Base-by-base conservation (phyloP, 2,797 vertebrate species). In the Oreochromis mossambicus region DNA sequence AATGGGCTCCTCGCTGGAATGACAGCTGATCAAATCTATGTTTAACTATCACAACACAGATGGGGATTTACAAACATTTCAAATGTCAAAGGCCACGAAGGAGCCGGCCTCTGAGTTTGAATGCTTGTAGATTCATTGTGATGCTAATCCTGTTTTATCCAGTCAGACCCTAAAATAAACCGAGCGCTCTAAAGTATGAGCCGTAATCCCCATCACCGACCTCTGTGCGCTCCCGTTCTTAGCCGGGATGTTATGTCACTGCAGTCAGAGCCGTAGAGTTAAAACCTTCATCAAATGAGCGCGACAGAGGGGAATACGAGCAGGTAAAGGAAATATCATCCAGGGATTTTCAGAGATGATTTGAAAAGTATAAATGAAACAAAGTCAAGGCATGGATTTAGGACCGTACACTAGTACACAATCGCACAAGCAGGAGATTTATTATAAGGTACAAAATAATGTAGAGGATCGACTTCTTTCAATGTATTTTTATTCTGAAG, bases 111-210 rank as follows among this genome's bases (percentile, higher is more conserved):
- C 90, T 80, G 85, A 86, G 89, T 76, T 86, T 10, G 54, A 88
- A 85, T 80, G 90, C 89, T 87, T 19, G 32, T 52, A 84, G 91
- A 95, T 94, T 96, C 93, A 95, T 95, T 95, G 92, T 94, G 86
- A 91, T 89, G 88, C 90, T 95, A 95, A 95, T 95, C 94, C 94
- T 38, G 90, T 93, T 95, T 94, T 86, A 95, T 95, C 93, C 94
- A 92, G 84, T 92, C 82, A 51, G 85, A 91, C 92, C 91, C 91
- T 88, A 95, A 95, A 96, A 95, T 95, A 95, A 95, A 94, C 91
- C 68, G 15, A 80, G 87, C 54, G 86, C 92, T 91, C 87, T 83
- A 87, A 91, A 94, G 88, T 94, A 93, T 92, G 92, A 94, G 92
- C 86, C 1, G 81, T 96, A 96, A 96, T 96, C 95, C 93, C 87